Conservation (phyloP, 2,797 vertebrate genomes). For the Onychomys leucogaster region DNA sequence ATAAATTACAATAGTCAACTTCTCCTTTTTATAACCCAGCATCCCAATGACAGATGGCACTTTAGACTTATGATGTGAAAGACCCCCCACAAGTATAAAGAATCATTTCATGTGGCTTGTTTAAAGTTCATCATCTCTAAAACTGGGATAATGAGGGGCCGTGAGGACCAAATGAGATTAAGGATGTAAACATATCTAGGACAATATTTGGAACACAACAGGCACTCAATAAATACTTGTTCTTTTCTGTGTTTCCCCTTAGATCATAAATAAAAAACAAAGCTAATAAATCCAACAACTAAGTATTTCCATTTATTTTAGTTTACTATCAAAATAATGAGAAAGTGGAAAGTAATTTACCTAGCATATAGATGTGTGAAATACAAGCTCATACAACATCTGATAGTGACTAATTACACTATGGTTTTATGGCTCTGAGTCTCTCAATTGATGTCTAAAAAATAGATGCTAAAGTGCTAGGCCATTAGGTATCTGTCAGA, state of each 20-base stretch:
- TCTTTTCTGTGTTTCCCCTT: constrained; percentile 59
- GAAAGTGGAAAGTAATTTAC: constrained; percentile 34
- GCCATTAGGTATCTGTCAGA: constrained; percentile 78
- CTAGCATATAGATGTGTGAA: constrained; percentile 45
- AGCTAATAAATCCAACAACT: constrained; percentile 68
- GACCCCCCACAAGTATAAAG: constrained; percentile 45
- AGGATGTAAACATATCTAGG: constrained; percentile 62
- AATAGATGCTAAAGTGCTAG: constrained; percentile 72
- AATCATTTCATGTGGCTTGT: constrained; percentile 65
- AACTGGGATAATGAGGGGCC: constrained; percentile 56
- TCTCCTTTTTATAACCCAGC: constrained; percentile 59
- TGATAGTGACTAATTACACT: constrained; percentile 69
- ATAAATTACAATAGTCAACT: constrained; percentile 61
- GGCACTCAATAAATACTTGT: constrained; percentile 72
- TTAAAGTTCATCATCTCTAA: constrained; percentile 65
- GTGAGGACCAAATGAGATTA: constrained; percentile 70
- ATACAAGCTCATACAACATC: constrained; percentile 60
- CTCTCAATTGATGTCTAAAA: constrained; percentile 65
- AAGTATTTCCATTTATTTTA: constrained; percentile 66
- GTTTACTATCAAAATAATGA: constrained; percentile 54
- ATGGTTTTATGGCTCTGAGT: constrained; percentile 70
- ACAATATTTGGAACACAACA: constrained; percentile 69
- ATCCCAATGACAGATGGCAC: constrained; percentile 32
- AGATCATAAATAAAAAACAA: constrained; percentile 61
- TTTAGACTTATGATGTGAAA: constrained; percentile 59